Percentiles rank a stretch among this genome's conserved stretches.
Conservation (phyloP, 1,140 invertebrate species). For the Hesperophylax magnus region DNA sequence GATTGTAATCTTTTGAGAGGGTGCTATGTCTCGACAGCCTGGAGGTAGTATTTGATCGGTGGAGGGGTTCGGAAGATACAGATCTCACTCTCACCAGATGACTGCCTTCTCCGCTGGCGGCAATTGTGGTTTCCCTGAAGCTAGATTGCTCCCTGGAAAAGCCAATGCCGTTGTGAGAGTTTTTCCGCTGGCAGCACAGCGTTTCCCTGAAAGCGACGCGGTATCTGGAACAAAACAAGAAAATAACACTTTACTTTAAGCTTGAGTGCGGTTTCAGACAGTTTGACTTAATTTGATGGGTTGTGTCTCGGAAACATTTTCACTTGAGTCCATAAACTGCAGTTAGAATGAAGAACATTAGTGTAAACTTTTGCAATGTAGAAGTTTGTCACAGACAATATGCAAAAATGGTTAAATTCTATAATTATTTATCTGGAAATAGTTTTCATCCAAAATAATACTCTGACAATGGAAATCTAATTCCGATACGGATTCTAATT, state of each 20-base stretch:
- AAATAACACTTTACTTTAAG: neutral
- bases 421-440: too few relatives aligned
- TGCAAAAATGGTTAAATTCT: too few relatives aligned
- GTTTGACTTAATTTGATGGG: slow-evolving; percentile 5
- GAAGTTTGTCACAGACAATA: too few relatives aligned
- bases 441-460: too few relatives aligned
- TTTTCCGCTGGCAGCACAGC: slow-evolving; percentile 70
- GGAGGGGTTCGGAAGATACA: slow-evolving; percentile 60
- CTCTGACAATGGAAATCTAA: too few relatives aligned
- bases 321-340: neutral
- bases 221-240: slow-evolving; percentile 72
- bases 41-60: slow-evolving; percentile 56
- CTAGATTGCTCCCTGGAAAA: slow-evolving; percentile 72
- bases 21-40: slow-evolving; percentile 40
- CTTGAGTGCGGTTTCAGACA: neutral
- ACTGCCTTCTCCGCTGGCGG: slow-evolving; percentile 63
- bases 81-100: slow-evolving; percentile 66
- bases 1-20: slow-evolving; percentile 56
- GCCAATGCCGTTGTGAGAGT: slow-evolving; percentile 64
- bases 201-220: slow-evolving; percentile 84
- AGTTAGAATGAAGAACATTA: neutral
- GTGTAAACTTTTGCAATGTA: too few relatives aligned
- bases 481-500: too few relatives aligned
- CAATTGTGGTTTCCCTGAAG: slow-evolving; percentile 70
- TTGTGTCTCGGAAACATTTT: neutral